phyloP scores from a whole-genome alignment of 2,888 invertebrate genomes.

The Macrophya annulata region DNA sequence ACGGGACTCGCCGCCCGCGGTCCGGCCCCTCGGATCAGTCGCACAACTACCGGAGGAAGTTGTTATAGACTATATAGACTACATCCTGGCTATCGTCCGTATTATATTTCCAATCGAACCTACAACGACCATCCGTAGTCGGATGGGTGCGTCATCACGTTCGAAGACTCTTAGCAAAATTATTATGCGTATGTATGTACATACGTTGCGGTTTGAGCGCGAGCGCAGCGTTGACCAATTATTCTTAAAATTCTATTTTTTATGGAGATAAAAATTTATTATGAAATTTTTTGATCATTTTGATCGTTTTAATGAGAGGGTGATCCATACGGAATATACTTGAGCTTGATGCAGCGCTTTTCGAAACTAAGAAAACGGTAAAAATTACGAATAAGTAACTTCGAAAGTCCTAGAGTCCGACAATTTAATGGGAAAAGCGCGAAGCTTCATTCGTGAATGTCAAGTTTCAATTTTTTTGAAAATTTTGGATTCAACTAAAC shows the following conservation, averaged over 20 bases:
- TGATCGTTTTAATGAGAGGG: too few species aligned
- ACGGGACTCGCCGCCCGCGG: slow-evolving; percentile 59
- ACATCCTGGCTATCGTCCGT: slow-evolving; percentile 69
- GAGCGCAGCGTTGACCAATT: neutral
- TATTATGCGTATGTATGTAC: too few species aligned
- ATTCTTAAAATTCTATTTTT: neutral
- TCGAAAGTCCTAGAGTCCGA: too few species aligned
- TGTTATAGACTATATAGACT: slow-evolving; percentile 76
- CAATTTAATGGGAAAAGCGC: too few species aligned
- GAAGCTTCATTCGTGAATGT: too few species aligned
- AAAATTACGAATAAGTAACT: too few species aligned
- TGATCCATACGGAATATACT: too few species aligned
- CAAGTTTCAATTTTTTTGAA: too few species aligned
- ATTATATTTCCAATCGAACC: slow-evolving; percentile 55
- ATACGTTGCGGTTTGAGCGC: neutral
- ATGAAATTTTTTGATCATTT: neutral
- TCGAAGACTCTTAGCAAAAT: neutral
- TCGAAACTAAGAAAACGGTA: too few species aligned
- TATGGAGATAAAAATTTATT: neutral
- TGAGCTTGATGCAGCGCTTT: too few species aligned
- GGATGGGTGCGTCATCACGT: slow-evolving; percentile 39
- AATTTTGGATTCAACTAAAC: too few species aligned
- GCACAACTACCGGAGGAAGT: slow-evolving; percentile 73
- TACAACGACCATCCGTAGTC: slow-evolving; percentile 39
- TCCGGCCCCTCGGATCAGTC: slow-evolving; percentile 67